Base-by-base conservation (phyloP, 2,888 invertebrate species). In the Linnaemya vulpina region DNA sequence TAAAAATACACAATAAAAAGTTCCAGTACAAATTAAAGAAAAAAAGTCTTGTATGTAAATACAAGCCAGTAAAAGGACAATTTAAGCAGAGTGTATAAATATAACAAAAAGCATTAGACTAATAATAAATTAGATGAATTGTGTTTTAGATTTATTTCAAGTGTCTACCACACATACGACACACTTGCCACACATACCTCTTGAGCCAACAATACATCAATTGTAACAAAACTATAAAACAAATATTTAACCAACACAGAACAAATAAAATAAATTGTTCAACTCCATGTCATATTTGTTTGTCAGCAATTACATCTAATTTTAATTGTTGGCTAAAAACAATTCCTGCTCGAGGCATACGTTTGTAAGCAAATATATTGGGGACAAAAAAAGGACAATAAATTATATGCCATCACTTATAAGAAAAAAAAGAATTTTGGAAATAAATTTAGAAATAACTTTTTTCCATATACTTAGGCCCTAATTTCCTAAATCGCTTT, bases 171-270 rank as follows among this genome's bases (percentile, higher is more conserved):
- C n/a, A 15, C 4, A 46, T 46, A 46, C 46, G 11, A 46, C n/a
- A n/a, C n/a, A 46, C n/a, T 20, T 20, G 20, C 20, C 9, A 55
- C 10, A 55, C n/a, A 55, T 5, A 2, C 11, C 0, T 10, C 30
- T 58, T 10, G 46, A 20, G 55, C n/a, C 62, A 65, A 65, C 40
- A 63, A 38, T 65, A 13, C 53, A 51, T 38, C 51, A 75, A 38
- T 51, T 75, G 51, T 62, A 62, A 62, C 15, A 62, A 74, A 74
- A 53, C 38, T 35, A 38, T 75, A 75, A 74, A 51, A 53, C 35
- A 75, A 63, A 62, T 71, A 38, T 30, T 58, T 58, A 30, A 10
- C 5, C 1, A 58, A 9, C 7, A 8, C 35, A 35, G 7, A 35
- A 35, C n/a, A 1, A 25, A 9, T 25, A 11, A 11, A 53, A 20